Evolutionary conservation across 1,140 invertebrate genomes (phyloP), one percentile per base, ranked within the genome.

Genomic region (Phocides pigmalion): DNA sequence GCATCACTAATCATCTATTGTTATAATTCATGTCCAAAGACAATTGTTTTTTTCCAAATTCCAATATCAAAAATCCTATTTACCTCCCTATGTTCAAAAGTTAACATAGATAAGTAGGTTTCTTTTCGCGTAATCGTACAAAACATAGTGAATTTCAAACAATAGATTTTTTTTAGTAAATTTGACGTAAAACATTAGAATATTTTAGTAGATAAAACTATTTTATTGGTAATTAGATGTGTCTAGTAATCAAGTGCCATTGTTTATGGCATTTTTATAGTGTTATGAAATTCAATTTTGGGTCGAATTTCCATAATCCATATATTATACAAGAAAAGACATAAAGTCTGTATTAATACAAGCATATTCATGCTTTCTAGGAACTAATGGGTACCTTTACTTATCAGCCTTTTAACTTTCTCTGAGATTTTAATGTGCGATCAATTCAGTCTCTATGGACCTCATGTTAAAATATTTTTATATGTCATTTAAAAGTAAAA

Each of bases 351-450:
- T 49, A 50, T 11, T 5, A 14, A 51, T 51, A 35, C 19, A 4
- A n/a, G 22, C 35, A 20, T 19, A 37, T 37, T 53, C 16, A 53
- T 32, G 37, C 17, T 37, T 53, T 49, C 19, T 16, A 28, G 1
- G 20, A 49, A 69, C 56, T 66, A 63, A 75, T 73, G 70, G n/a
- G n/a, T n/a, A n/a, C 68, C 72, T 82, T 79, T 64, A 41, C 72
- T 78, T 84, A 81, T 79, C 82, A 68, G 73, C 72, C 73, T 70
- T 64, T 64, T 73, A 70, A 82, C 83, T 82, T 84, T 86, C 81
- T 74, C 76, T 37, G 11, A 8, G 54, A 68, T 75, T 74, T 76
- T 64, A 75, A 74, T 62, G 64, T 67, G 3, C 51, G 44, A 67
- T 50, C 50, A 47, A 41, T 25, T 62, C 50, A 50, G 42, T 61